Conservation (phyloP, 2,797 vertebrate species). For the Acipenser transmontanus region DNA sequence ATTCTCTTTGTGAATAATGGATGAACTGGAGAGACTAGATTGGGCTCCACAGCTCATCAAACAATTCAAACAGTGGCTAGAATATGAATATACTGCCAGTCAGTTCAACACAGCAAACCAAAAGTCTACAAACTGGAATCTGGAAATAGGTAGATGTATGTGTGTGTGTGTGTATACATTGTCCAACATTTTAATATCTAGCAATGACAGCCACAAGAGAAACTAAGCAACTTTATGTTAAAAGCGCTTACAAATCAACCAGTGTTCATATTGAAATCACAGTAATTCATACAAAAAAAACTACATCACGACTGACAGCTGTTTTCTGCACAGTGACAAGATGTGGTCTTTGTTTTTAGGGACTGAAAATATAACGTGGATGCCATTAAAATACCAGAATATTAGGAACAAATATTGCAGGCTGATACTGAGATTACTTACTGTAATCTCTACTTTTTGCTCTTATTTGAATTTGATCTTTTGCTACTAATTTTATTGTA, state of each 20-base stretch:
- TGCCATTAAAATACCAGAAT: neutral
- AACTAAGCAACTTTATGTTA: neutral
- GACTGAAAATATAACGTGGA: neutral
- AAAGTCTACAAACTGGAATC: too few relatives aligned
- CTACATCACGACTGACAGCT: too few relatives aligned
- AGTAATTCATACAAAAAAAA: neutral
- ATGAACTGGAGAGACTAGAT: constrained; percentile 2
- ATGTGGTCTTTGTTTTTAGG: too few relatives aligned
- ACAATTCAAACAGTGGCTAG: neutral
- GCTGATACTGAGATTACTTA: too few relatives aligned
- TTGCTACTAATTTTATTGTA: too few relatives aligned
- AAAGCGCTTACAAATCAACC: neutral
- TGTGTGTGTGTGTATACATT: neutral
- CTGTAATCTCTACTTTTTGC: too few relatives aligned
- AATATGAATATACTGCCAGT: constrained; percentile 1
- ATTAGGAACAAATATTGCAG: too few relatives aligned
- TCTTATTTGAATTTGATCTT: too few relatives aligned
- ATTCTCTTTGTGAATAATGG: constrained; percentile 20
- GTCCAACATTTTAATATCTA: neutral
- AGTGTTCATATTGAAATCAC: neutral
- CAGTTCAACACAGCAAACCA: neutral
- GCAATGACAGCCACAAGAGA: neutral
- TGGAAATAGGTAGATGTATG: too few relatives aligned
- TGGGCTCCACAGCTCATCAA: constrained; percentile 6
- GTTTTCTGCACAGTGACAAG: too few relatives aligned